phyloP scores from a whole-genome alignment of 64 coral and sea anemone genomes.

The Actinia equina region DNA sequence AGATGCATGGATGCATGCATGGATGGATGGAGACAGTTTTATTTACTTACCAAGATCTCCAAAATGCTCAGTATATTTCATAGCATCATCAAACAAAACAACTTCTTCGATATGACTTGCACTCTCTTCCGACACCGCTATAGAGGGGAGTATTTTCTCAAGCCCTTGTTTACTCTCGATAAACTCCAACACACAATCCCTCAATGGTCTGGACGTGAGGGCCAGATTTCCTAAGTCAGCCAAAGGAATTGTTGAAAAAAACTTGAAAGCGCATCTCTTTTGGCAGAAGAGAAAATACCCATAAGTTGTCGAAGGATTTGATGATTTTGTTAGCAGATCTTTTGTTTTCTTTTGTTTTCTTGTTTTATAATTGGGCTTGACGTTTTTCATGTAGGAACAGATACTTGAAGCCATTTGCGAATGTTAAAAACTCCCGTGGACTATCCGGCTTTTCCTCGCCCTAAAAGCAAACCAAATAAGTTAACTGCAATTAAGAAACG shows the following conservation, averaged over 20 bases:
- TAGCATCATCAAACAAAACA: slow-evolving; percentile 9
- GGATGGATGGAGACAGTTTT: not conserved
- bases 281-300: slow-evolving; percentile 62
- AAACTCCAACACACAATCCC: slow-evolving; percentile 65
- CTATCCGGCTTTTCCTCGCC: too few relatives aligned
- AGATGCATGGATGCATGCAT: too few relatives aligned
- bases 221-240: slow-evolving; percentile 74
- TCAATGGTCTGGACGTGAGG: slow-evolving; percentile 69
- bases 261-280: slow-evolving; percentile 75
- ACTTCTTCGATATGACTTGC: slow-evolving; percentile 11
- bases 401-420: slow-evolving; percentile 34
- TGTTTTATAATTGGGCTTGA: slow-evolving; percentile 58
- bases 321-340: slow-evolving; percentile 3
- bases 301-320: slow-evolving; percentile 14
- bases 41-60: slow-evolving; percentile 66
- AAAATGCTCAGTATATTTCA: slow-evolving; percentile 70
- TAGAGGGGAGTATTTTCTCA: not conserved
- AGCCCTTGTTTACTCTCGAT: slow-evolving; percentile 51
- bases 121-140: not conserved
- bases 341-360: slow-evolving; percentile 51
- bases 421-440: not conserved
- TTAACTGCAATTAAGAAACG: not conserved
- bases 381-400: slow-evolving; percentile 81
- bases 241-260: slow-evolving; percentile 64
- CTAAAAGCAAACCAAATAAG: not conserved